phyloP scores from a whole-genome alignment of 2,113 vertebrate genomes.

The Sylvia atricapilla region DNA sequence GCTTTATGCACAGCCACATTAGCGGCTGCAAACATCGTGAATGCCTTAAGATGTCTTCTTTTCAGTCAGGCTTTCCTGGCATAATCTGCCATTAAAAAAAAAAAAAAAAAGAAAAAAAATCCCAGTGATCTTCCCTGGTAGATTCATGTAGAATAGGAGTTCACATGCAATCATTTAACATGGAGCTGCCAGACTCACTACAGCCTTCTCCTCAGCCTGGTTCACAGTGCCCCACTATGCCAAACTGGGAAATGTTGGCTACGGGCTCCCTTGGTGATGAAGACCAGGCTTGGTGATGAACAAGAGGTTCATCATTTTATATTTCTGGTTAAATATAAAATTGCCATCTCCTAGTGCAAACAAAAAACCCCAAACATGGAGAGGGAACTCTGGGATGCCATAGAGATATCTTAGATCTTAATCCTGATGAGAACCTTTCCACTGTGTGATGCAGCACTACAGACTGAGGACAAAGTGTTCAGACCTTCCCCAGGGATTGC shows the following conservation, averaged over 20 bases:
- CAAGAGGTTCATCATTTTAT: too few relatives aligned
- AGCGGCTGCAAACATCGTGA: background rate
- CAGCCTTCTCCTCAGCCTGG: background rate
- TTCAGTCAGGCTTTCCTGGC: background rate
- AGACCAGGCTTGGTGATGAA: background rate
- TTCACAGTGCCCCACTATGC: background rate
- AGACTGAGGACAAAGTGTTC: background rate
- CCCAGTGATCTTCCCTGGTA: background rate
- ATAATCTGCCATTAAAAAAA: background rate
- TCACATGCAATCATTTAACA: background rate
- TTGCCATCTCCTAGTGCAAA: background rate
- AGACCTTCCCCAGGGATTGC: background rate
- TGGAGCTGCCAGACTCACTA: background rate
- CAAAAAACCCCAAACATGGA: background rate
- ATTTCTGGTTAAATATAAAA: background rate
- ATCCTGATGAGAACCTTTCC: background rate
- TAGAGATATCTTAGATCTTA: background rate
- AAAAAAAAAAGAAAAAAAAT: background rate
- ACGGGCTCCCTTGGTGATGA: background rate
- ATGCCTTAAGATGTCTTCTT: background rate
- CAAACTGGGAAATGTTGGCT: background rate
- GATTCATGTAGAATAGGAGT: background rate
- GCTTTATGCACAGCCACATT: background rate
- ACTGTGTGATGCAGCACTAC: background rate
- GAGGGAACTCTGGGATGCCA: background rate